phyloP scores from a whole-genome alignment of 1,140 invertebrate species.

The Ephestia elutella region DNA sequence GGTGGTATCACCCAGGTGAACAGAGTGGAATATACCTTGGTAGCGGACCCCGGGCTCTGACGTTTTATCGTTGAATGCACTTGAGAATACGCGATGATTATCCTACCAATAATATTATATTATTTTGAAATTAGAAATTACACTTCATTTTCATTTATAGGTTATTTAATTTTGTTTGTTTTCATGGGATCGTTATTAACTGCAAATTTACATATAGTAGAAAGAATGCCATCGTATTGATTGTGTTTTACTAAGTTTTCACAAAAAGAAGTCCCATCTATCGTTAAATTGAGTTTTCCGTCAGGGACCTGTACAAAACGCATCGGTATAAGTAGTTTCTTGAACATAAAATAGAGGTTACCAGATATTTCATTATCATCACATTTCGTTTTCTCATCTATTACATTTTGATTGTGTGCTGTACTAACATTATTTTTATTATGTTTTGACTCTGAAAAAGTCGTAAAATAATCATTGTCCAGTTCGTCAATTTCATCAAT shows the following conservation, averaged over 20 bases:
- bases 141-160: too few species aligned
- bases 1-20: too few species aligned
- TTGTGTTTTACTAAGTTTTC: slow-evolving; percentile 11
- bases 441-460: neutral
- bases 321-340: slow-evolving; percentile 20
- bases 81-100: too few species aligned
- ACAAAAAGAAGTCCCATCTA: slow-evolving; percentile 25
- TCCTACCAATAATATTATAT: too few species aligned
- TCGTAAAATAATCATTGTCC: slow-evolving; percentile 11
- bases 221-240: neutral
- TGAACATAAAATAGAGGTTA: slow-evolving; percentile 23
- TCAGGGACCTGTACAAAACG: slow-evolving; percentile 23
- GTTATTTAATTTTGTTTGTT: too few species aligned
- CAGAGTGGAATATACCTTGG: too few species aligned
- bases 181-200: neutral
- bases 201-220: slow-evolving; percentile 23
- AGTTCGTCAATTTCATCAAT: slow-evolving; percentile 10
- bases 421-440: too few species aligned
- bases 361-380: slow-evolving; percentile 16
- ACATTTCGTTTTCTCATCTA: neutral
- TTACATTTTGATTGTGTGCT: too few species aligned
- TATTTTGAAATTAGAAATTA: too few species aligned
- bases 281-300: slow-evolving; percentile 22
- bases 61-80: too few species aligned
- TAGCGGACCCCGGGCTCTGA: too few species aligned